Base-by-base conservation (phyloP, 2,888 invertebrate genomes). In the Phoenoteleia sp. region DNA sequence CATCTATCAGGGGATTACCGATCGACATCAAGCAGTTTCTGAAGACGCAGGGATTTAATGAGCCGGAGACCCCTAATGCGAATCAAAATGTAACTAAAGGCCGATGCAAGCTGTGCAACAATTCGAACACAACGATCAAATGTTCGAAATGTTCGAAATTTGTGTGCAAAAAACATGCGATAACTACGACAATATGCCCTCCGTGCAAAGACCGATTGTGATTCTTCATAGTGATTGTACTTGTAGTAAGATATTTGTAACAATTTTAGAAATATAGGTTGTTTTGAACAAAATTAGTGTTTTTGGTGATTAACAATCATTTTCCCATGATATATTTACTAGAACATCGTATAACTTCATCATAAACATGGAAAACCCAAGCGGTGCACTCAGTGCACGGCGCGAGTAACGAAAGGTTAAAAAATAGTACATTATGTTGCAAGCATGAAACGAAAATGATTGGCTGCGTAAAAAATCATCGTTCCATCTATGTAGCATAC, bases 1-100 rank as follows among this genome's bases (percentile, higher is more conserved):
- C 85, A 81, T 69, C 72, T 69, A 56, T 86, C 27, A 76, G 56
- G 47, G 21, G 64, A 45, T 81, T 87, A 81, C 82, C 85, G 0
- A 79, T 45, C 49, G 87, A 88, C 82, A 85, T 85, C 19, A 77
- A 69, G 19, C 19, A 13, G 17, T 76, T 67, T 77, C 29, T 69
- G 25, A 60, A 60, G 71, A 17, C 23, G 39, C 54, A 54, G 25
- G 29, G 33, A 21, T 27, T 49, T 29, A 66, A 9, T 49, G 33
- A 25, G 29, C 47, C 25, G 29, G 29, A 64, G 11, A 47, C 27
- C n/a, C 29, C 29, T 64, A 45, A 27, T 19, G 49, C 36, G 49
- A 67, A 49, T 36, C 36, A 67, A 49, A 69, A 36, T 58, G 36
- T 17, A 39, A 13, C 54, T 36, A 36, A 36, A 72, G 60, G 58